Evolutionary conservation across 2,797 vertebrate species (phyloP).

Genomic region (Enteromius thamalakanensis): DNA sequence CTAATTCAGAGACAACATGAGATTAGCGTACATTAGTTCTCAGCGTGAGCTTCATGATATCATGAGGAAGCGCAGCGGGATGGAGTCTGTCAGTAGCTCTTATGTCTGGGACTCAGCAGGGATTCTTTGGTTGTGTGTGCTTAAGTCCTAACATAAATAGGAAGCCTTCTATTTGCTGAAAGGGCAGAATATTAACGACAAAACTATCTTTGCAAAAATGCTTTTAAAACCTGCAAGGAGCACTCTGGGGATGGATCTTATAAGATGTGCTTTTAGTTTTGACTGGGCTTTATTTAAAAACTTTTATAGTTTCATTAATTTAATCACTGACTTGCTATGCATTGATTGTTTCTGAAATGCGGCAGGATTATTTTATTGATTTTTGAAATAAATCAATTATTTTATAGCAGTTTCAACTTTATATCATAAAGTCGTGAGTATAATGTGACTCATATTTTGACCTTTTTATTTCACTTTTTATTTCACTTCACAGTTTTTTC

Average conservation of each 20-base stretch:
- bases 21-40: slow-evolving; percentile 10
- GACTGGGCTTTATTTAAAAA: background rate
- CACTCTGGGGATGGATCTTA: slow-evolving; percentile 28
- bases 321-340: background rate
- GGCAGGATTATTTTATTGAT: background rate
- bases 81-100: slow-evolving; percentile 19
- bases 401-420: background rate
- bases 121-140: slow-evolving; percentile 66
- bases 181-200: slow-evolving; percentile 70
- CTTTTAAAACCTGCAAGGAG: slow-evolving; percentile 38
- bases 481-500: no score
- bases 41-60: slow-evolving; percentile 15
- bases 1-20: background rate
- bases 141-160: slow-evolving; percentile 65
- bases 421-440: background rate
- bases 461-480: background rate
- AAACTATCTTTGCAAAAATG: slow-evolving; percentile 67
- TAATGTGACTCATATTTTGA: background rate
- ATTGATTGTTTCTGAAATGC: background rate
- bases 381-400: background rate
- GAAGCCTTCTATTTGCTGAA: slow-evolving; percentile 71
- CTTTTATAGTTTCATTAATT: background rate
- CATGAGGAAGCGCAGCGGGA: slow-evolving; percentile 5
- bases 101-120: slow-evolving; percentile 49
- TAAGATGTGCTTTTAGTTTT: background rate